Conservation (phyloP, 2,888 invertebrate genomes). For the Mactromeris polynyma region DNA sequence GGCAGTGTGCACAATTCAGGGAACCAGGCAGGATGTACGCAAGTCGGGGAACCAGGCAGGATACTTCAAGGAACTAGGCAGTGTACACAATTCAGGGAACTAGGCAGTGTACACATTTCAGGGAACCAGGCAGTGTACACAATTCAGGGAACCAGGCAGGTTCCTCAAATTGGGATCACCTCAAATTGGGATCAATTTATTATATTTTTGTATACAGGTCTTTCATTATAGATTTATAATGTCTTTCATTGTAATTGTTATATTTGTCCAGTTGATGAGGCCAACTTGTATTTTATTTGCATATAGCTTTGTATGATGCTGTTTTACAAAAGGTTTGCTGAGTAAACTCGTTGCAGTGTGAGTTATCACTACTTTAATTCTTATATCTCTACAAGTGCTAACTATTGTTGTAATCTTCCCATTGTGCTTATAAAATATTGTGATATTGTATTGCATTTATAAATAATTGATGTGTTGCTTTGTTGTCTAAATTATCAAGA, state of each 20-base stretch:
- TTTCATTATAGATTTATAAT: neutral
- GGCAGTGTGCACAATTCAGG: neutral
- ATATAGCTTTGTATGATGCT: neutral
- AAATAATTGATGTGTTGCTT: neutral
- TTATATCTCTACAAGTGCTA: neutral
- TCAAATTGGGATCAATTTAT: neutral
- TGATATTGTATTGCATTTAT: neutral
- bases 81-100: neutral
- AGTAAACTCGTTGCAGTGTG: neutral
- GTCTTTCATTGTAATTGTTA: conserved; percentile 1
- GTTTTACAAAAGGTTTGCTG: conserved; percentile 1
- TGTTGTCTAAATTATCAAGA: neutral
- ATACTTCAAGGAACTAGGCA: neutral
- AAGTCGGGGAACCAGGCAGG: neutral
- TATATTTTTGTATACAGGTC: neutral
- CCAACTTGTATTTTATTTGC: neutral
- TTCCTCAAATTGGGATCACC: neutral
- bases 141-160: neutral
- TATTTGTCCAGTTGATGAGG: neutral
- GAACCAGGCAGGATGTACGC: neutral
- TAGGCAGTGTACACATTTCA: neutral
- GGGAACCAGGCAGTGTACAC: neutral
- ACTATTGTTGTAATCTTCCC: neutral
- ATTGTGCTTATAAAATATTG: neutral
- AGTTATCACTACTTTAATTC: neutral